A percentile compares a stretch with the other conserved stretches of the same genome.
Conservation (phyloP, 2,888 invertebrate genomes). For the Xestia rhomboidea region DNA sequence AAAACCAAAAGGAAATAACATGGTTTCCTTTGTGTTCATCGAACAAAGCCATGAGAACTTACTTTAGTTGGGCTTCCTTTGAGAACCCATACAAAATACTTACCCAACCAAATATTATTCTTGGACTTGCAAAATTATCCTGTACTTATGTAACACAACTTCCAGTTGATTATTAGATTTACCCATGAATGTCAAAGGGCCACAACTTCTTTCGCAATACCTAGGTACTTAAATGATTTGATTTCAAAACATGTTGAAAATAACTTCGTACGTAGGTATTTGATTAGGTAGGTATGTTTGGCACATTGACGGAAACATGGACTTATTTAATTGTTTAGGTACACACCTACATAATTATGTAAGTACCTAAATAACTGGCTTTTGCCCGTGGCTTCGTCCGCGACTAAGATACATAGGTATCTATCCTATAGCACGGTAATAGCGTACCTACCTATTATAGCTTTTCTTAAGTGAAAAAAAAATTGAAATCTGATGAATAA, state of each 20-base stretch:
- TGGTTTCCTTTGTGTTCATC: slow-evolving; percentile 38
- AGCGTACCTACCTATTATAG: not conserved
- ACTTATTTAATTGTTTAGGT: not conserved
- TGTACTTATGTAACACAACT: not conserved
- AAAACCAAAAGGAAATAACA: slow-evolving; percentile 37
- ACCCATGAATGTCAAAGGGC: not conserved
- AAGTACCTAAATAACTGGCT: not conserved
- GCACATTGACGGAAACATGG: not conserved
- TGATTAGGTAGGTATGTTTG: not conserved
- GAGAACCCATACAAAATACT: slow-evolving; percentile 23
- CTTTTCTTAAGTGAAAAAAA: not conserved
- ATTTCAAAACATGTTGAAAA: not conserved
- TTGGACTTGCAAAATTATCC: not conserved
- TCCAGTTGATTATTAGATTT: not conserved
- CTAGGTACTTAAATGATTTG: too few relatives aligned
- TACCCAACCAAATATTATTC: slow-evolving; percentile 3
- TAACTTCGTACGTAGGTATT: not conserved
- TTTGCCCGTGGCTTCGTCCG: not conserved
- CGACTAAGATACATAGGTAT: not conserved
- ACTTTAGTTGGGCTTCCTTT: slow-evolving; percentile 21
- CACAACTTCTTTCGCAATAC: not conserved
- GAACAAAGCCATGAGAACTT: slow-evolving; percentile 37
- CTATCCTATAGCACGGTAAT: not conserved
- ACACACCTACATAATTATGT: not conserved
- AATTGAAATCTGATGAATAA: not conserved